A percentile compares a stretch with the other conserved stretches of the same genome.
phyloP scores from a whole-genome alignment of 2,113 vertebrate species.

The Cairina moschata region DNA sequence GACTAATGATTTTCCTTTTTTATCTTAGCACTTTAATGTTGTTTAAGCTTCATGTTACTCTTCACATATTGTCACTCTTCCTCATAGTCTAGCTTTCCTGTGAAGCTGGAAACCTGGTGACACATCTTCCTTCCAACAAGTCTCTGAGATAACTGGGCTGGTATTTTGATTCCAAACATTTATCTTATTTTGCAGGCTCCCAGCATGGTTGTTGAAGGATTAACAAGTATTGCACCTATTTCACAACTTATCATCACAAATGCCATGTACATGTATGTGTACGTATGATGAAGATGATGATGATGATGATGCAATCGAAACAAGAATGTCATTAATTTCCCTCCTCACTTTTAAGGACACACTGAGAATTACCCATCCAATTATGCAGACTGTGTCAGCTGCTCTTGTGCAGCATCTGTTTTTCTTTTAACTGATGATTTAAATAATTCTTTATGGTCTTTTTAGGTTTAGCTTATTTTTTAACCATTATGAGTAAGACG shows the following conservation, averaged over 20 bases:
- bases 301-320: background rate
- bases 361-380: background rate
- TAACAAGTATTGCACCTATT: background rate
- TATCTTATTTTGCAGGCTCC: background rate
- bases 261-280: background rate
- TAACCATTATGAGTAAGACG: too few species aligned
- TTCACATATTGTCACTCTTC: background rate
- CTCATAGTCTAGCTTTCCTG: background rate
- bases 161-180: background rate
- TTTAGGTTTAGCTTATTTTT: background rate
- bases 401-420: background rate
- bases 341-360: background rate
- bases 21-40: background rate
- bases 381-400: background rate
- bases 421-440: background rate
- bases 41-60: background rate
- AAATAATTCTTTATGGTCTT: background rate
- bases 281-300: too few species aligned
- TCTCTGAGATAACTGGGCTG: background rate
- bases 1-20: background rate
- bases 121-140: background rate
- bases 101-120: background rate
- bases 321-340: background rate
- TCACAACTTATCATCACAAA: background rate
- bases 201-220: background rate